phyloP scores from a whole-genome alignment of 2,888 invertebrate species.

The Drosophila helvetica region DNA sequence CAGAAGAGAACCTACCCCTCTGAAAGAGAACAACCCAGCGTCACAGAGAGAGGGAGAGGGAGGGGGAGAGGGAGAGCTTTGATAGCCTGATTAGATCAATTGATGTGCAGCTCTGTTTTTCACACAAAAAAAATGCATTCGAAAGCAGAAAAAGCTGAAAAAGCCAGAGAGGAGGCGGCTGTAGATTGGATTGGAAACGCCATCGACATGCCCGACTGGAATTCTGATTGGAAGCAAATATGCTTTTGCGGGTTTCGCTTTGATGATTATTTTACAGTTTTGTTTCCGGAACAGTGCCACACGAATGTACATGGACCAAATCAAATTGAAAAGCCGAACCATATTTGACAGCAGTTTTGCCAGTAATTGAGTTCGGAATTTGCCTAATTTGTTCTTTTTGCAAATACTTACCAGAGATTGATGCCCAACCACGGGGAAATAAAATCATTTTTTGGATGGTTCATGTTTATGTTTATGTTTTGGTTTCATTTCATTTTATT shows the following conservation, averaged over 20 bases:
- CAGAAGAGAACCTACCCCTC: not conserved
- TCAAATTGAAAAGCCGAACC: not conserved
- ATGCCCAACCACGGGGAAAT: not conserved
- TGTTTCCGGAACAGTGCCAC: not conserved
- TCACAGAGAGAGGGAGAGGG: not conserved
- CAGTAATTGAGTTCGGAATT: not conserved
- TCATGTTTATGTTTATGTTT: conserved; percentile 1
- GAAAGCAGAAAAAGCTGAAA: not conserved
- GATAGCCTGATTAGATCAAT: conserved; percentile 1
- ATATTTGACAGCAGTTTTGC: not conserved
- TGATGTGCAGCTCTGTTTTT: not conserved
- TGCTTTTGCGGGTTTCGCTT: not conserved
- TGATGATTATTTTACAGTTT: not conserved
- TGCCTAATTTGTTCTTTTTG: not conserved
- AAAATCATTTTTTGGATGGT: not conserved
- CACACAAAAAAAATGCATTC: not conserved
- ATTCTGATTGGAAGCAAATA: conserved; percentile 1
- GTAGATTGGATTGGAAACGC: not conserved
- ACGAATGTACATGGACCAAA: not conserved
- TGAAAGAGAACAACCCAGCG: not conserved
- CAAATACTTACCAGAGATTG: not conserved
- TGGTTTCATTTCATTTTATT: conserved; percentile 34
- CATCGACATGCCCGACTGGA: not conserved
- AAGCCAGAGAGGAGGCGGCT: not conserved
- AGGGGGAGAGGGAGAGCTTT: not conserved